A percentile compares a stretch with the other conserved stretches of the same genome.
Conservation (phyloP, 1,140 invertebrate genomes). For the Magallana ariakensis region DNA sequence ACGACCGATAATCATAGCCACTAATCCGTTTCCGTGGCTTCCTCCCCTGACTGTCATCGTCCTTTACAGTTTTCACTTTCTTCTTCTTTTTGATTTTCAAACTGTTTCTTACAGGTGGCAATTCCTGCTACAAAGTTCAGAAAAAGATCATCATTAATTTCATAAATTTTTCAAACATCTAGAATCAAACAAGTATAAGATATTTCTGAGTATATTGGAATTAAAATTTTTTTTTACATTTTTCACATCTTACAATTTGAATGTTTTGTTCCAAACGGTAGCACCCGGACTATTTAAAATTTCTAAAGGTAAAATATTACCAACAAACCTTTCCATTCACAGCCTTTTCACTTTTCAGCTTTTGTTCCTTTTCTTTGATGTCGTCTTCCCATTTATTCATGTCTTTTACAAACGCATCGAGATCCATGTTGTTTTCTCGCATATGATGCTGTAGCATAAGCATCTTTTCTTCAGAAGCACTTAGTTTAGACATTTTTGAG, state of each 20-base stretch:
- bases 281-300: too few species aligned
- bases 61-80: slow-evolving; percentile 69
- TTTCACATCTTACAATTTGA: too few species aligned
- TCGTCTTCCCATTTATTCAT: slow-evolving; percentile 90
- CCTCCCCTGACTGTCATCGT: slow-evolving; percentile 45
- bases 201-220: too few species aligned
- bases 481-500: slow-evolving; percentile 16
- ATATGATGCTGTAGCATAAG: slow-evolving; percentile 75
- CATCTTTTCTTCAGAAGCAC: slow-evolving; percentile 70
- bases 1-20: slow-evolving; percentile 85
- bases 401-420: slow-evolving; percentile 87
- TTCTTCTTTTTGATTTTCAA: slow-evolving; percentile 76
- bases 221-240: too few species aligned
- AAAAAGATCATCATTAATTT: too few species aligned
- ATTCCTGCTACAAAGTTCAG: slow-evolving; percentile 57
- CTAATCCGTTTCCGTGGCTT: slow-evolving; percentile 79
- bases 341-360: slow-evolving; percentile 76
- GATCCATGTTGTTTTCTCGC: slow-evolving; percentile 85
- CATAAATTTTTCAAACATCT: too few species aligned
- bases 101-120: slow-evolving; percentile 82
- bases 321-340: slow-evolving; percentile 46
- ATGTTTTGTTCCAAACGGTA: too few species aligned
- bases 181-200: too few species aligned
- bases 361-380: slow-evolving; percentile 89
- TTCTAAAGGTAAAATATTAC: too few species aligned